Evolutionary conservation across 1,140 invertebrate species (phyloP).

Genomic region (Dinoponera quadriceps): DNA sequence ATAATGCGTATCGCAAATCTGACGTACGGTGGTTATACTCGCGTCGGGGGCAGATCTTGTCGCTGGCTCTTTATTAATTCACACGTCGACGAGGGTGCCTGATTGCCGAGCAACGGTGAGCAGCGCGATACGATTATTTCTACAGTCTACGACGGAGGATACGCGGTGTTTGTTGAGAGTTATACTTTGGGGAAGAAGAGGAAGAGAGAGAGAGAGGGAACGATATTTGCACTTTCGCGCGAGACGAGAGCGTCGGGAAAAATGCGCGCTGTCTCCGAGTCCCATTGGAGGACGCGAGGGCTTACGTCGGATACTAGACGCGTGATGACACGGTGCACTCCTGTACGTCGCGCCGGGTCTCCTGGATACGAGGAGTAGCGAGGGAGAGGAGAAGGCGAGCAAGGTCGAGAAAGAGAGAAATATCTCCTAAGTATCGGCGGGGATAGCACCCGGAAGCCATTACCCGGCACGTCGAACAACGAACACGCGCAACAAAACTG

Average conservation of each 20-base stretch:
- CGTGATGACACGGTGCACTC: slow-evolving; percentile 29
- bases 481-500: slow-evolving; percentile 56
- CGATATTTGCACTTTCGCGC: slow-evolving; percentile 3
- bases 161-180: not conserved
- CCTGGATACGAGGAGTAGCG: slow-evolving; percentile 16
- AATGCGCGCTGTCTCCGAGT: slow-evolving; percentile 16
- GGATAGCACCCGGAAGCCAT: slow-evolving; percentile 35
- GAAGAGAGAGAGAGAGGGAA: not conserved
- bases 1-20: slow-evolving; percentile 5
- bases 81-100: not conserved
- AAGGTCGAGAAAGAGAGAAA: not conserved
- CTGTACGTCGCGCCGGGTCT: not conserved
- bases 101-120: not conserved
- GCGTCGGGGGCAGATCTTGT: not conserved
- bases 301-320: slow-evolving; percentile 36
- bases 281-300: slow-evolving; percentile 24
- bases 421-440: slow-evolving; percentile 34
- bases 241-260: slow-evolving; percentile 10
- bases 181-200: not conserved
- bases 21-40: not conserved
- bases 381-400: not conserved
- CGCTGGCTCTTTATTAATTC: not conserved
- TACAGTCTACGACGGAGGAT: not conserved
- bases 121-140: slow-evolving; percentile 6
- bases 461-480: slow-evolving; percentile 36